Base-by-base conservation (phyloP, 2,888 invertebrate species). In the Ischnura elegans region DNA sequence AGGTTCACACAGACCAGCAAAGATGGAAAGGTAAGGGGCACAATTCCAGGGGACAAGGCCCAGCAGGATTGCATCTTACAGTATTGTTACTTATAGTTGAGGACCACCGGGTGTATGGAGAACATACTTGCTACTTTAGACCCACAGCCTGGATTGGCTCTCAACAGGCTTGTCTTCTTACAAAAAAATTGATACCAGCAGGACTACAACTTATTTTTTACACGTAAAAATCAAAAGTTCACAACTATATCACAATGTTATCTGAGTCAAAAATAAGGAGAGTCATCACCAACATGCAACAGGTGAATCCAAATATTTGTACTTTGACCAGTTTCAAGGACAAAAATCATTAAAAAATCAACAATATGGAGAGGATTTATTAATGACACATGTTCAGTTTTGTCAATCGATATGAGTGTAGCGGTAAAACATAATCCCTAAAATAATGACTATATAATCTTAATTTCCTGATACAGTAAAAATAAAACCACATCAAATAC, bases 261-360 rank as follows among this genome's bases (percentile, higher is more conserved):
- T 76, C 10, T 76, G 29, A 76, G 76, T 76, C 76, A 76, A 76
- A 76, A 76, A 76, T 76, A 76, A 76, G 76, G 25, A 36, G 19
- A 19, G 51, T 51, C 25, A 25, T 76, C 76, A 76, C 36, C 36
- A 36, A 36, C 29, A 36, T 76, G 29, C 36, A 29, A 76, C 36
- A 76, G 36, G 36, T 76, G 76, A 36, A 76, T 61, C n/a, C 61
- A 61, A 61, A 61, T 61, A 61, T 76, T 76, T 76, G 76, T 76
- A 76, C 76, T 76, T 76, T 36, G 21, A 13, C 29, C 76, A 76
- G 76, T 36, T 76, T 76, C 36, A 36, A 76, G 21, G 36, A 10
- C 76, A 76, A 25, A 36, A 10, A 36, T n/a, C 61, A n/a, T n/a
- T 19, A 25, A 61, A 76, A 76, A 10, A 76, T 2, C 29, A 76